Evolutionary conservation across 2,888 invertebrate genomes (phyloP), one percentile per base, ranked within the genome.

Genomic region (Charanyca ferruginea): DNA sequence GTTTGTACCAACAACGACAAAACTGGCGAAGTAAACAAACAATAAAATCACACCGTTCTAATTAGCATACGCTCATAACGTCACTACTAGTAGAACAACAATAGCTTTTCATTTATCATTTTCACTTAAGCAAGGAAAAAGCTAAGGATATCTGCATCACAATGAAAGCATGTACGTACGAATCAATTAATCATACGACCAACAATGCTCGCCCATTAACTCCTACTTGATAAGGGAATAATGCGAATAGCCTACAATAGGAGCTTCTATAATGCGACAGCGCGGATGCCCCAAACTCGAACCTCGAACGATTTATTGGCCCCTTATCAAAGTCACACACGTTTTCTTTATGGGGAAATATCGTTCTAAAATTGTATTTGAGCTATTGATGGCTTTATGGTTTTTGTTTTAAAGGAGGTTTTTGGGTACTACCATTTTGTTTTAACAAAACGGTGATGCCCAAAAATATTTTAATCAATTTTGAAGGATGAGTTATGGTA

Each of bases 141-240:
- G 90, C 90, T 90, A 87, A 93, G 91, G 91, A 94, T 93, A 94
- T 94, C 91, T 94, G 91, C 91, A 94, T 94, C 82, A 95, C 93
- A 94, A 95, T 92, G 91, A 91, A 88, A 90, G 88, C 86, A 90
- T 89, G 89, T 90, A 89, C 87, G 87, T 85, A 88, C 87, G 87
- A 90, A 93, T 93, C 95, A 93, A 95, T 95, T 94, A 95, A 95
- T 95, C 95, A 95, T 94, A 92, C 77, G 82, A 90, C 83, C 90
- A 90, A 95, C 94, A 95, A 95, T 91, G 94, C 92, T 91, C 83
- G 91, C 92, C 94, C 94, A 94, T 95, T 95, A 95, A 94, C 94
- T 94, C 94, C 90, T 90, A 92, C 91, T 94, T 94, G 94, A 94
- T 94, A 94, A 94, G 93, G 93, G 94, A 92, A 94, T 94, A 94